phyloP scores from a whole-genome alignment of 2,113 vertebrate species.

The Pseudorectes ferrugineus region DNA sequence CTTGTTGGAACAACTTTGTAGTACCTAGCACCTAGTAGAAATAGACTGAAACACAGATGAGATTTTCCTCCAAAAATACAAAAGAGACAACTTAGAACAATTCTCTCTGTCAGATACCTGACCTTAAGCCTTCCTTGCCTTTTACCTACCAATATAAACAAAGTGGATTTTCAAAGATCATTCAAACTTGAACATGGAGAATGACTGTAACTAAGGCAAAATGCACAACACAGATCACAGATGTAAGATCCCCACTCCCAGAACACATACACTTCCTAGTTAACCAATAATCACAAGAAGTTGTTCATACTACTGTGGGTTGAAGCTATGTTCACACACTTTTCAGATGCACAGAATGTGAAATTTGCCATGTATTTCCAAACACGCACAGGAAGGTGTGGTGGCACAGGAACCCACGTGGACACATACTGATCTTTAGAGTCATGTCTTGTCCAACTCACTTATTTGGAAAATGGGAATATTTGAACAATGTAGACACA shows the following conservation, averaged over 20 bases:
- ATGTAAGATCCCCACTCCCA: fast-evolving
- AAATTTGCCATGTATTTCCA: background rate
- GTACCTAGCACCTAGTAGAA: background rate
- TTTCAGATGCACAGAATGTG: background rate
- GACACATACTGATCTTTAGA: background rate
- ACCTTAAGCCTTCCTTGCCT: background rate
- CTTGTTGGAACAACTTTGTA: background rate
- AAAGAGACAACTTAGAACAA: background rate
- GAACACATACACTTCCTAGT: background rate
- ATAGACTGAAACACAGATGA: background rate
- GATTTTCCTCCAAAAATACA: background rate
- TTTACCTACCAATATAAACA: background rate
- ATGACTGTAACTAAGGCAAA: background rate
- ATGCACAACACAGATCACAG: background rate
- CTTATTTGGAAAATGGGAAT: background rate
- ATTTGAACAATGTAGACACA: background rate
- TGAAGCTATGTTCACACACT: background rate
- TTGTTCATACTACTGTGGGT: fast-evolving
- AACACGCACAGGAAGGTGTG: background rate
- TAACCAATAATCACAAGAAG: background rate
- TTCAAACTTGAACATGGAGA: background rate
- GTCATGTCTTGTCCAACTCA: background rate
- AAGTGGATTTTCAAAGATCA: background rate
- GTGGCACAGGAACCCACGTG: background rate
- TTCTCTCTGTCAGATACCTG: background rate